phyloP scores from a whole-genome alignment of 2,113 vertebrate species.

The Pygoscelis antarcticus region DNA sequence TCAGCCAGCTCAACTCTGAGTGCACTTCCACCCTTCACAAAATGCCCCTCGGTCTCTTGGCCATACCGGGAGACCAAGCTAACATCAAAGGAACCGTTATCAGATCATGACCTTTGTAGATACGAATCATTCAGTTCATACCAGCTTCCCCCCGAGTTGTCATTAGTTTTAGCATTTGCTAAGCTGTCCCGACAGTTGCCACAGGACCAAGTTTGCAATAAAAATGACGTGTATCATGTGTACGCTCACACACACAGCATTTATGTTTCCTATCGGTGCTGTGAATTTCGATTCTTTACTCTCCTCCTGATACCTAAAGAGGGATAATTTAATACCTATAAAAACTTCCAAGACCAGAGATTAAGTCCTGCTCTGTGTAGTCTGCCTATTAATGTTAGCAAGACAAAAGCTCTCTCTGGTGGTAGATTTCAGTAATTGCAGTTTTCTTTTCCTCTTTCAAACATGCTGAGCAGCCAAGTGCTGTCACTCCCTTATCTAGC shows the following conservation, averaged over 20 bases:
- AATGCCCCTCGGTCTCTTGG: rapidly evolving
- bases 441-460: not conserved
- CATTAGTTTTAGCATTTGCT: not conserved
- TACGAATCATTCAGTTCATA: not conserved
- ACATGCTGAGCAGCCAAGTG: rapidly evolving
- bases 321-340: not conserved
- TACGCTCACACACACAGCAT: not conserved
- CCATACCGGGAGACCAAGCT: not conserved
- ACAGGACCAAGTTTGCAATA: not conserved
- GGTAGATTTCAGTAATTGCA: not conserved
- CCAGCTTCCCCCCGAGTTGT: not conserved
- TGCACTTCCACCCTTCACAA: not conserved
- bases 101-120: not conserved
- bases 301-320: not conserved
- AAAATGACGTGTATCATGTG: not conserved
- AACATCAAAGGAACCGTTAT: not conserved
- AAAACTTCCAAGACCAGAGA: not conserved
- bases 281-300: not conserved
- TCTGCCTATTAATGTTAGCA: rapidly evolving
- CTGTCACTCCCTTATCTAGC: not conserved
- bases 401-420: conserved; percentile 26
- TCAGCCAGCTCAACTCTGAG: not conserved
- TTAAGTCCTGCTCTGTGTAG: rapidly evolving
- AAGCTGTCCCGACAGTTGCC: not conserved
- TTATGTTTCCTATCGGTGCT: not conserved